A percentile compares a stretch with the other conserved stretches of the same genome.
Conservation (phyloP, 23 tunicate species). For the Trididemnum clinides region DNA sequence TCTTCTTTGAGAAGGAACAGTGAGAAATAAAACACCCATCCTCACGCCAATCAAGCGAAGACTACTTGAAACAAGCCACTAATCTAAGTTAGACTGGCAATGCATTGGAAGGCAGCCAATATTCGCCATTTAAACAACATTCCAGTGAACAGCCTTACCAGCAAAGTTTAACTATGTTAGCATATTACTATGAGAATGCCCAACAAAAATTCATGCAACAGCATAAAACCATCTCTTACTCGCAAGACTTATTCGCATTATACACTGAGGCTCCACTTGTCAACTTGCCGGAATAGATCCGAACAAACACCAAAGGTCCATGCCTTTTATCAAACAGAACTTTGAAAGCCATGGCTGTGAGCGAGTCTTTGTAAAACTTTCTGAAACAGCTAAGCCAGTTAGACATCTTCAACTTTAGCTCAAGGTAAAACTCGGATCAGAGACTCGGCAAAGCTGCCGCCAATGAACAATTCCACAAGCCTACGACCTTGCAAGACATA, state of each 20-base stretch:
- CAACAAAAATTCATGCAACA: not conserved
- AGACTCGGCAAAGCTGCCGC: not conserved
- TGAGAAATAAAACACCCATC: too few species aligned
- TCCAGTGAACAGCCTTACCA: too few species aligned
- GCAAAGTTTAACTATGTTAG: not conserved
- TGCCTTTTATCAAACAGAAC: constrained; percentile 63
- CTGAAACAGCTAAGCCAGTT: constrained; percentile 17
- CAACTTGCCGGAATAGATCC: constrained; percentile 77
- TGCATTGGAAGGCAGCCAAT: too few species aligned
- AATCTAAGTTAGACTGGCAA: too few species aligned
- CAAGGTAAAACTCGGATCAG: not conserved
- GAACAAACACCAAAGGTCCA: constrained; percentile 74
- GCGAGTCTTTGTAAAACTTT: constrained; percentile 31
- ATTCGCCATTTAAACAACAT: too few species aligned
- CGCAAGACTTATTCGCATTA: constrained; percentile 55
- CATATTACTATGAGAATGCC: not conserved
- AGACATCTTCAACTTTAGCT: too few species aligned
- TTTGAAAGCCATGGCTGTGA: constrained; percentile 81
- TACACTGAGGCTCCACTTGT: constrained; percentile 28
- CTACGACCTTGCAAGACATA: too few species aligned
- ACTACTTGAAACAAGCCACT: too few species aligned
- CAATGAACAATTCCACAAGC: too few species aligned
- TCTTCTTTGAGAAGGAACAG: too few species aligned
- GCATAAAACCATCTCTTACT: not conserved
- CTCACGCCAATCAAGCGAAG: too few species aligned